Percentiles rank a stretch among this genome's conserved stretches.
Conservation (phyloP, 2,113 vertebrate genomes). For the Sinocyclocheilus anshuiensis region DNA sequence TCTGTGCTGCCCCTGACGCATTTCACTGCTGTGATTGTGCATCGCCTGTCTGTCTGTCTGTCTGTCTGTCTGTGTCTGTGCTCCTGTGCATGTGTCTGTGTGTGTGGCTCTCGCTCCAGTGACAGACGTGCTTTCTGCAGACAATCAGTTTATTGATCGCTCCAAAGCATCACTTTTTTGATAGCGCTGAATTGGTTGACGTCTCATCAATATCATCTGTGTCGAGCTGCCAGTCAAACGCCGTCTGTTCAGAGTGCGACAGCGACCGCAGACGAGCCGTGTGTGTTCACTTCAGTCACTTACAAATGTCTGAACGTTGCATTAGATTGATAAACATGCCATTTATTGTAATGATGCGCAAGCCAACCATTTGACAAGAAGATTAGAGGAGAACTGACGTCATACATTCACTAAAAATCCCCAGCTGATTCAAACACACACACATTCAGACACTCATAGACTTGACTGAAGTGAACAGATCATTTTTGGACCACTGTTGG, state of each 20-base stretch:
- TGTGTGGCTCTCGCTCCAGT: background rate
- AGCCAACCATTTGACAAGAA: background rate
- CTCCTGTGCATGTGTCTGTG: conserved; percentile 5
- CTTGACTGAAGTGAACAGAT: too few species aligned
- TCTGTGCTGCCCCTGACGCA: conserved; percentile 41
- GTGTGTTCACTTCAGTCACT: background rate
- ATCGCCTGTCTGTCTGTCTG: conserved; percentile 37
- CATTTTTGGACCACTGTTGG: background rate
- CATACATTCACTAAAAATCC: background rate
- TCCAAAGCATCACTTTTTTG: background rate
- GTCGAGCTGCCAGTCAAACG: background rate
- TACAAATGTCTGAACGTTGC: background rate
- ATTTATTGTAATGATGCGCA: background rate
- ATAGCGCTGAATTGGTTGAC: background rate
- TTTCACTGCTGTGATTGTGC: conserved; percentile 40
- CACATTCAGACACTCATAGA: too few species aligned
- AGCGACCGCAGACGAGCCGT: background rate
- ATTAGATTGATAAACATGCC: background rate
- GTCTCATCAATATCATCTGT: background rate
- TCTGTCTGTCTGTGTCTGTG: conserved; percentile 51
- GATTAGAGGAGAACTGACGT: background rate
- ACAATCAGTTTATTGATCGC: background rate
- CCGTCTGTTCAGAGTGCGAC: background rate
- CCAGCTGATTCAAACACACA: background rate
- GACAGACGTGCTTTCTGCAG: conserved; percentile 3